These are phyloP conservation scores for Craseonycteris thonglongyai DNA, from an alignment of 2,113 vertebrate genomes.

Conservation along the genomic window DNA sequence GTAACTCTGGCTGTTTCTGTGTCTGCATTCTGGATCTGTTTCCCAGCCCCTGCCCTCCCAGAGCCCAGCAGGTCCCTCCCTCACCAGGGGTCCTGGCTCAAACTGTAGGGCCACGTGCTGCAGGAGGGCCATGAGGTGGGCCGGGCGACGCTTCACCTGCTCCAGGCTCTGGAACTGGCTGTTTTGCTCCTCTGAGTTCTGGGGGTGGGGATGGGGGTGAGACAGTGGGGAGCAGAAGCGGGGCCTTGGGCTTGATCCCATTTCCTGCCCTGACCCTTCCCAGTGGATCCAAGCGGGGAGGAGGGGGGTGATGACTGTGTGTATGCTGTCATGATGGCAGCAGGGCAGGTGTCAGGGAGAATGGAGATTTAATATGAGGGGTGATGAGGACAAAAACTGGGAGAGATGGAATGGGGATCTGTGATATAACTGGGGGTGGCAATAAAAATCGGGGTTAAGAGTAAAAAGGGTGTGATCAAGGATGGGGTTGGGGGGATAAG, in stretches of 20 bases:
- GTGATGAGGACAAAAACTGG: not conserved
- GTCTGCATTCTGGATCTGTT: not conserved
- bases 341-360: not conserved
- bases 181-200: slow-evolving; percentile 83
- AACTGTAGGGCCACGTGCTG: slow-evolving; percentile 93
- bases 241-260: not conserved
- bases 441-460: not conserved
- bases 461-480: not conserved
- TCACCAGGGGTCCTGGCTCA: slow-evolving; percentile 88
- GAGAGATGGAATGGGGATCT: not conserved
- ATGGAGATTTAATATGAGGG: not conserved
- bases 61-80: not conserved
- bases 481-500: not conserved
- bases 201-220: not conserved
- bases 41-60: too few relatives aligned
- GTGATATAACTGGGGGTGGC: not conserved
- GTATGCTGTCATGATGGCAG: not conserved
- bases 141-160: slow-evolving; percentile 80
- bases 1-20: not conserved
- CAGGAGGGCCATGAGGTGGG: slow-evolving; percentile 89
- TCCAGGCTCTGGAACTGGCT: slow-evolving; percentile 84
- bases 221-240: not conserved
- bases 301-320: not conserved
- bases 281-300: not conserved
- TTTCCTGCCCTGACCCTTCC: not conserved